Conservation (phyloP, 2,113 vertebrate species). For the Atractosteus spatula region DNA sequence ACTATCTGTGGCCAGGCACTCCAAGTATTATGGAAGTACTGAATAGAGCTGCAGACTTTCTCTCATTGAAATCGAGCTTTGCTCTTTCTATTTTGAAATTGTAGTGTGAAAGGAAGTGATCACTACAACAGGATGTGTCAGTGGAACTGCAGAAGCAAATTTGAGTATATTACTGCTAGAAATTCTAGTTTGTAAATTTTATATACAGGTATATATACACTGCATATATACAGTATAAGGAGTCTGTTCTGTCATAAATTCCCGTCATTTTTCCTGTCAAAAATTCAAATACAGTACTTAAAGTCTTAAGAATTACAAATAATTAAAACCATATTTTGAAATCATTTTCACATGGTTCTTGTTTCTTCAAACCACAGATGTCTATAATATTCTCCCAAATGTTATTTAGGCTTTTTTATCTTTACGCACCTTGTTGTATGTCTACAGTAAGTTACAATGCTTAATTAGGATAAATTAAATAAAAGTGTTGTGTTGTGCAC, state of each 20-base stretch:
- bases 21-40: too few species aligned
- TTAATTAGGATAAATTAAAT: too few species aligned
- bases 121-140: conserved; percentile 3
- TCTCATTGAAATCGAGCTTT: background rate
- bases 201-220: too few species aligned
- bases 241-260: background rate
- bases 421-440: too few species aligned
- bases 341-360: background rate
- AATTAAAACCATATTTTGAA: background rate
- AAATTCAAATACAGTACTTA: background rate
- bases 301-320: background rate
- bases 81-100: background rate
- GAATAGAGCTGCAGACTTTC: background rate
- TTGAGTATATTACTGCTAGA: too few species aligned
- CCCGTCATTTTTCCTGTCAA: too few species aligned
- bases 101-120: conserved; percentile 2
- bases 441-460: too few species aligned
- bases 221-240: background rate
- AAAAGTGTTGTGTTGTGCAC: too few species aligned
- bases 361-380: background rate
- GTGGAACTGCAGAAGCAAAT: too few species aligned
- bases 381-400: background rate
- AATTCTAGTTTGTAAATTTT: too few species aligned
- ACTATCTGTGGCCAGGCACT: too few species aligned
- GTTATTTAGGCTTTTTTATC: too few species aligned